Evolutionary conservation across 1,140 invertebrate species (phyloP), one percentile per base, ranked within the genome.

Genomic region (Drosophila ambigua): DNA sequence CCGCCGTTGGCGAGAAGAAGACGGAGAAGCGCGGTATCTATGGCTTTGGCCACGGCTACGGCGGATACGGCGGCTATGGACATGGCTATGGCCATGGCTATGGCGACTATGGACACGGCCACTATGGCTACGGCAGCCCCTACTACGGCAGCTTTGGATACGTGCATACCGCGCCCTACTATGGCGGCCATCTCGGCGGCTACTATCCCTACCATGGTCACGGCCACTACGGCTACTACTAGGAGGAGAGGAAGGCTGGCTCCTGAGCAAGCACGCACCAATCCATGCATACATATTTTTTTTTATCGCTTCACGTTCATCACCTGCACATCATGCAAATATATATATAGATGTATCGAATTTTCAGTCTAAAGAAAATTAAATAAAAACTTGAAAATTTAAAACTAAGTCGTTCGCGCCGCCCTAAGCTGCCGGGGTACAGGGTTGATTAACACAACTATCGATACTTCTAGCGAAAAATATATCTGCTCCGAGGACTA

Each of bases 1-100:
- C 58, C 8, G 44, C 71, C 6, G 46, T 85, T 9, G 81, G 41
- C 9, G 89, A 80, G 13, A 91, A 91, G 69, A 91, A 90, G 68
- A 90, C 81, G 2, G 85, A 91, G 24, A 91, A 91, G 39, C 79
- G 90, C 13, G 90, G 90, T 5, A 87, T 90, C 26, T 91, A 84
- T 24, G 89, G 89, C 1, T 90, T 51, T 4, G 66, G 76, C 15
- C 71, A 80, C 24, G 87, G 85, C 44, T 65, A 87, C 16, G 84
- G 66, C 4, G 20, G 20, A 2, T 51, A 68, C 63, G 67, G 67
- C 3, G 65, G 65, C 0, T 28, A 31, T 9, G 49, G 49, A 51
- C n/a, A 28, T 13, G 51, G 51, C 31, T 79, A 73, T 23, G 79
- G 77, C 20, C n/a, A 28, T 20, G 51, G 51, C 11, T 79, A 73